These are phyloP conservation scores for Lasioglossum vierecki DNA, from an alignment of 2,888 invertebrate species.

Conservation along the genomic window DNA sequence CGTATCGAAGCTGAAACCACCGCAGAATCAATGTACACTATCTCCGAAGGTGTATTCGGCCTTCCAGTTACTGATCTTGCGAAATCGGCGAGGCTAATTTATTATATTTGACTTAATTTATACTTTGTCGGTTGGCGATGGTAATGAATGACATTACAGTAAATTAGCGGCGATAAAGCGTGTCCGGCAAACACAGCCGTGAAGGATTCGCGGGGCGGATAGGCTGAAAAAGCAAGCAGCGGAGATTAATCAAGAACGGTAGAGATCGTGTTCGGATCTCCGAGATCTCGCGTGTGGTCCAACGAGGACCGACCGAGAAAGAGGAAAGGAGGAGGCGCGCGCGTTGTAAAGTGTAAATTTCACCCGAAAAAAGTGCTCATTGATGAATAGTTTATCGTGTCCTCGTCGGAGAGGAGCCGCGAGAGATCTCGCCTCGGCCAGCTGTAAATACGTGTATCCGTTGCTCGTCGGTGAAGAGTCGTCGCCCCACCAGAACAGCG, in stretches of 20 bases:
- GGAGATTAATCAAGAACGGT: constrained; percentile 16
- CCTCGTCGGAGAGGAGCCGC: constrained; percentile 34
- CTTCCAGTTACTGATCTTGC: neutral
- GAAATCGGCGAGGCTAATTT: neutral
- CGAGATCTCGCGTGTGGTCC: constrained; percentile 64
- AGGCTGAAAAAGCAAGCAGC: neutral
- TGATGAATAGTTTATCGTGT: constrained; percentile 75
- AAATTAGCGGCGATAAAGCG: neutral
- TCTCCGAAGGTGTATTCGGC: neutral
- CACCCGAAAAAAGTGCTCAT: constrained; percentile 66
- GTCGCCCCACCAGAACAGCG: constrained; percentile 31
- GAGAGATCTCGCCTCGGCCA: neutral
- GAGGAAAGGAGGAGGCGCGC: constrained; percentile 8
- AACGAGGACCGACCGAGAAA: neutral
- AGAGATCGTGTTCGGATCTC: neutral
- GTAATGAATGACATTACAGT: constrained; percentile 3
- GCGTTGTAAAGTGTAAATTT: constrained; percentile 60
- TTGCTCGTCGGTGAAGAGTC: neutral
- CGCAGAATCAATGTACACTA: neutral
- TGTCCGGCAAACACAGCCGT: neutral
- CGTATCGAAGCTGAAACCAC: neutral
- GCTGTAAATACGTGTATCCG: neutral
- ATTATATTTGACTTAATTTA: constrained; percentile 9
- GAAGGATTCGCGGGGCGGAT: neutral
- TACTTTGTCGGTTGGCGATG: neutral